Conservation (phyloP, 2,797 vertebrate genomes). For the Staurois parvus region DNA sequence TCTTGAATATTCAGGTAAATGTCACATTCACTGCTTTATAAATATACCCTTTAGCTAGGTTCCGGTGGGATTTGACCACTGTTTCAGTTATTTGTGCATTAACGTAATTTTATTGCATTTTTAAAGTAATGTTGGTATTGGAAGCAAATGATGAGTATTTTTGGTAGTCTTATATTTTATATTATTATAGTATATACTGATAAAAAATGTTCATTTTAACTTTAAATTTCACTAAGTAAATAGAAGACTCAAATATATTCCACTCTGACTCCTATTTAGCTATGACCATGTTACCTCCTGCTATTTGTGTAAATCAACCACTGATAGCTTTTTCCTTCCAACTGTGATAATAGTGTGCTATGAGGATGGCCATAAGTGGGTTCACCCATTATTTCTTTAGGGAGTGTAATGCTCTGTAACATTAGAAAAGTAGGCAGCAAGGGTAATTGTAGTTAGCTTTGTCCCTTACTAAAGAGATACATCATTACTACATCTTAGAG, state of each 20-base stretch:
- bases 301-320: slow-evolving; percentile 46
- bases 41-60: no score
- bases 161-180: no score
- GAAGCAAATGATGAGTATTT: no score
- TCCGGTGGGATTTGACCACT: no score
- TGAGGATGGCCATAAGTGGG: slow-evolving; percentile 10
- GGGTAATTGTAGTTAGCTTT: slow-evolving; percentile 8
- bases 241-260: slow-evolving; percentile 1
- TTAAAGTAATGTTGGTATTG: no score
- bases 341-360: slow-evolving; percentile 23
- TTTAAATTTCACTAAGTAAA: slow-evolving; percentile 32
- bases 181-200: not conserved
- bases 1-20: no score
- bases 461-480: not conserved
- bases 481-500: not conserved
- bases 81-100: no score
- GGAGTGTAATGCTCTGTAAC: slow-evolving; percentile 9
- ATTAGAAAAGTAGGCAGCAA: slow-evolving; percentile 3
- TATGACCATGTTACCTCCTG: slow-evolving; percentile 44
- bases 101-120: no score
- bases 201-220: not conserved
- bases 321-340: slow-evolving; percentile 44
- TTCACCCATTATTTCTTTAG: slow-evolving; percentile 2
- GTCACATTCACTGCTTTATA: no score
- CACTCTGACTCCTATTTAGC: slow-evolving; percentile 19